Conservation (phyloP, 1,140 invertebrate species). For the Bacillus rossius region DNA sequence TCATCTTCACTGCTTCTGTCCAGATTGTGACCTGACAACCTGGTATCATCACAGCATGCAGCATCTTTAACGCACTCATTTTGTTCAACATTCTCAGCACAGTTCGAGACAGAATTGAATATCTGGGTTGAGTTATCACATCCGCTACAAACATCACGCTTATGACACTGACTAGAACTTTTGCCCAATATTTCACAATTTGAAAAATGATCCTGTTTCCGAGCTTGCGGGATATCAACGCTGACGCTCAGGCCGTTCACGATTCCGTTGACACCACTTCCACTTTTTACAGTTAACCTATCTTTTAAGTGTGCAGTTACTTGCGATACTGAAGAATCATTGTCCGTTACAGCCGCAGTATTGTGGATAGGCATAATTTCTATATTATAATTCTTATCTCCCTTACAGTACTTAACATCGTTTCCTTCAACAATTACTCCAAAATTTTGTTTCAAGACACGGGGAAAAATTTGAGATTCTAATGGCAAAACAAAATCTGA, state of each 20-base stretch:
- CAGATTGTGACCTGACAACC: background rate
- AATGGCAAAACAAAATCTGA: too few relatives aligned
- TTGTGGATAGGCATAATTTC: too few relatives aligned
- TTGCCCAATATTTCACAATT: conserved; percentile 5
- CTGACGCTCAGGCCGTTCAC: conserved; percentile 17
- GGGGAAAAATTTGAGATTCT: too few relatives aligned
- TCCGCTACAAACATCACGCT: conserved; percentile 11
- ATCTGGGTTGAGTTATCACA: background rate
- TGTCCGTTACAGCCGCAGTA: too few relatives aligned
- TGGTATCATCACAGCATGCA: background rate
- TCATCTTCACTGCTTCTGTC: conserved; percentile 13
- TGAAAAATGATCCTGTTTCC: background rate
- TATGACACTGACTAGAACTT: conserved; percentile 17
- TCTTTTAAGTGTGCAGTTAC: conserved; percentile 13
- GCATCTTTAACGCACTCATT: conserved; percentile 9
- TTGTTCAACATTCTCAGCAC: conserved; percentile 1
- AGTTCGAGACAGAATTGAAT: conserved; percentile 10
- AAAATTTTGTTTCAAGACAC: too few relatives aligned
- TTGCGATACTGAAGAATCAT: background rate
- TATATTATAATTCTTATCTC: too few relatives aligned
- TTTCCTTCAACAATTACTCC: too few relatives aligned
- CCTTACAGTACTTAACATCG: too few relatives aligned
- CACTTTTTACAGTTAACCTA: conserved; percentile 10
- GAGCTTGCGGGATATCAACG: conserved; percentile 4
- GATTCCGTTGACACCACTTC: conserved; percentile 16